These are phyloP conservation scores for Microcebus lehilahytsara DNA, from an alignment of 2,113 vertebrate genomes.

Conservation along the genomic window DNA sequence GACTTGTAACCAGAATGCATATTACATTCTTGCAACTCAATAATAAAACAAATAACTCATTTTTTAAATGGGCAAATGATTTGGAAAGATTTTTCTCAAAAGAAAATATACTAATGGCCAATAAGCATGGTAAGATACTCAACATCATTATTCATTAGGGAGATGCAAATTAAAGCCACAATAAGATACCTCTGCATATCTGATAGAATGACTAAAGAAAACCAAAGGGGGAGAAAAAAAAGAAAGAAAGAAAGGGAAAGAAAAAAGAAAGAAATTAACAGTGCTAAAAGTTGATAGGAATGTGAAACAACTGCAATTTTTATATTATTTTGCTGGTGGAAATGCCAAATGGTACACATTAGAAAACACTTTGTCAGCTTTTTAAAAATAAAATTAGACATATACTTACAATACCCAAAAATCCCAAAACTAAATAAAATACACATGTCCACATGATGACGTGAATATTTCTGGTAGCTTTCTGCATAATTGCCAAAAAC, in stretches of 20 bases:
- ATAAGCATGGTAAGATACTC: neutral
- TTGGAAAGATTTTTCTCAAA: neutral
- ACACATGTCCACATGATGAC: neutral
- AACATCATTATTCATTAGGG: neutral
- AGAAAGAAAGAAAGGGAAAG: neutral
- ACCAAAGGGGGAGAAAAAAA: no score
- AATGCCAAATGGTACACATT: neutral
- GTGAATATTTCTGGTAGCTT: neutral
- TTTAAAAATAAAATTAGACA: neutral
- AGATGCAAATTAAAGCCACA: neutral
- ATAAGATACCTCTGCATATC: neutral
- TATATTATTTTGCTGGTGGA: neutral
- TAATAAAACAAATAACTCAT: neutral
- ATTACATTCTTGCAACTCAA: neutral
- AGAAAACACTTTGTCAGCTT: neutral
- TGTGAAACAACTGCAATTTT: neutral
- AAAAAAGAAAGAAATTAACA: neutral
- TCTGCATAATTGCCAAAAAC: neutral
- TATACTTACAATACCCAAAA: no score
- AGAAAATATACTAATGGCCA: neutral
- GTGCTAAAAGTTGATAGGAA: neutral
- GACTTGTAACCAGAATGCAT: neutral
- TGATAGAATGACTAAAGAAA: neutral
- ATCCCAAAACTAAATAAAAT: no score
- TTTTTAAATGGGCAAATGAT: neutral